Conservation (phyloP, 1,140 invertebrate genomes). For the Calycopis cecrops region DNA sequence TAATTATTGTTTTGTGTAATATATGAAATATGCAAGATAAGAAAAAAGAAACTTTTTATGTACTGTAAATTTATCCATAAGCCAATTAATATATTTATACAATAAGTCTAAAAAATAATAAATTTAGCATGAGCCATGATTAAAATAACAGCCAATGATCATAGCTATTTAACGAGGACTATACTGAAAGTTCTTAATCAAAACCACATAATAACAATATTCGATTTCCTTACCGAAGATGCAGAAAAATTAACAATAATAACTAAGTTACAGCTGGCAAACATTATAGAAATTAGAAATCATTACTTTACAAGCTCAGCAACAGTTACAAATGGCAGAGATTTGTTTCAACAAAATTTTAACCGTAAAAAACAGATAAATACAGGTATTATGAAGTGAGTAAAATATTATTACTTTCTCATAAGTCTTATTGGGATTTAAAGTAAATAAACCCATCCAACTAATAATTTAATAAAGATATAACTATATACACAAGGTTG, state of each 20-base stretch:
- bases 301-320: constrained; percentile 55
- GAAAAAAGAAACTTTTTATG: too few species aligned
- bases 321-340: constrained; percentile 37
- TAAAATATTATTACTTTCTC: constrained; percentile 18
- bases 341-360: constrained; percentile 32
- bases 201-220: constrained; percentile 74
- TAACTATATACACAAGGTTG: too few species aligned
- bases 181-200: constrained; percentile 69
- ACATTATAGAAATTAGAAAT: constrained; percentile 50
- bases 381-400: constrained; percentile 41
- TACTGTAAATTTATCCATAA: too few species aligned
- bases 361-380: constrained; percentile 29
- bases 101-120: not conserved
- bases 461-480: too few species aligned
- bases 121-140: constrained; percentile 53
- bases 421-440: constrained; percentile 5
- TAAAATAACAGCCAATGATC: constrained; percentile 53
- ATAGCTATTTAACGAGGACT: constrained; percentile 61
- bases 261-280: constrained; percentile 49
- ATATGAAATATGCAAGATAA: too few species aligned
- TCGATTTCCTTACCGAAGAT: constrained; percentile 77
- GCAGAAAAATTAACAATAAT: constrained; percentile 51
- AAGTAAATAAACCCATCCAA: too few species aligned
- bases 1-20: too few species aligned
- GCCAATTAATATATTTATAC: not conserved